These are phyloP conservation scores for Halesus radiatus DNA, from an alignment of 1,140 invertebrate genomes.

Conservation along the genomic window DNA sequence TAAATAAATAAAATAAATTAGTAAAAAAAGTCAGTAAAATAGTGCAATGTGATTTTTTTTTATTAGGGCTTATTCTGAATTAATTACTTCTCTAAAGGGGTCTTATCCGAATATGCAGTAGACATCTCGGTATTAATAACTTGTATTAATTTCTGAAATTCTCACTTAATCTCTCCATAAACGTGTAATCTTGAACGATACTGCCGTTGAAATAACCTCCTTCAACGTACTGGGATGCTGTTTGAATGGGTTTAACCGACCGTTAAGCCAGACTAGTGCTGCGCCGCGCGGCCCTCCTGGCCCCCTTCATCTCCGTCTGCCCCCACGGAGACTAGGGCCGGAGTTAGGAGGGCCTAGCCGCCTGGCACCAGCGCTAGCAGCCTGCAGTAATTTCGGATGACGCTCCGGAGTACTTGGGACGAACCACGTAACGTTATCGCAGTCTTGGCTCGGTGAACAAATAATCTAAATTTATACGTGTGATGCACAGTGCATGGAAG, in stretches of 20 bases:
- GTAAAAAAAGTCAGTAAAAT: background rate
- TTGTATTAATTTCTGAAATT: background rate
- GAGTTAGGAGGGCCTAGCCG: background rate
- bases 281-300: background rate
- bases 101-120: background rate
- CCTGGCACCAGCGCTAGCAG: background rate
- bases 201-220: constrained; percentile 2
- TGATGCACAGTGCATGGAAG: background rate
- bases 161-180: constrained; percentile 15
- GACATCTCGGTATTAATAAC: background rate
- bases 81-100: background rate
- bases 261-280: constrained; percentile 21
- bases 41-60: background rate
- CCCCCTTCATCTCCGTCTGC: background rate
- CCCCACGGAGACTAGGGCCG: background rate
- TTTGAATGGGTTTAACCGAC: constrained; percentile 38
- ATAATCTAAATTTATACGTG: background rate
- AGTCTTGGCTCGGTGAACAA: background rate
- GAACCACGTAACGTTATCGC: background rate
- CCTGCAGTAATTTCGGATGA: background rate
- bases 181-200: constrained; percentile 17
- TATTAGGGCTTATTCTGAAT: background rate
- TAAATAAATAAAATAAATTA: no score
- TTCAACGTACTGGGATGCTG: background rate
- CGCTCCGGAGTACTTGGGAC: background rate